Base-by-base conservation (phyloP, 1,140 invertebrate genomes). In the Homarus americanus region DNA sequence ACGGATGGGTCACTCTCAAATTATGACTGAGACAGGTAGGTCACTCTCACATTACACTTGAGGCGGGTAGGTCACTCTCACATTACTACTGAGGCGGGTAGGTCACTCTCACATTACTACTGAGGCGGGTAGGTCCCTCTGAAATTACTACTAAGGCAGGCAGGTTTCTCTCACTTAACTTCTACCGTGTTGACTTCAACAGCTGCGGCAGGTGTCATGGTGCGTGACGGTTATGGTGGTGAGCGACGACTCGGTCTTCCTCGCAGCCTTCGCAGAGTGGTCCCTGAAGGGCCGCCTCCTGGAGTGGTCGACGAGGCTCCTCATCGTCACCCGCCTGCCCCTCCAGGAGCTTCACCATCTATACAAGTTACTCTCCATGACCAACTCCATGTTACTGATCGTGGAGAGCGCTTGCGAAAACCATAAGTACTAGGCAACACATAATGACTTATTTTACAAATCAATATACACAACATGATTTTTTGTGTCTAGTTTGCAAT, bases 191-290 rank as follows among this genome's bases (percentile, higher is more conserved):
- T 63, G 2, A 4, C 66, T 10, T 63, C 63, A 49, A n/a, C 66
- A 85, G 82, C 63, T 85, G 66, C 82, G 82, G 36, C 28, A 32
- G 66, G 66, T 44, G 66, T 85, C 82, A n/a, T 75, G 82, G 82
- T 73, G 40, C 24, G 38, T 73, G 63, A 73, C 69, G 66, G 82
- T 85, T 38, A 40, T 85, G 82, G 82, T 85, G 66, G 40, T 85
- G 66, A 85, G 63, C 32, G 82, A 85, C 82, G 82, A 85, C 66
- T 69, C 66, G 32, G 82, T 32, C 63, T 85, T 85, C 40, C 82
- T 85, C 63, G 82, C 82, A 15, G 82, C 12, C 38, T 53, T 85
- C 82, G 66, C 66, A 20, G 20, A 44, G n/a, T 73, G 69, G 82
- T 38, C 82, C 63, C 40, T 40, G 7, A 34, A 85, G 66, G 66